Base-by-base conservation (phyloP, 1,140 invertebrate species). In the Cyclargus thomasi region DNA sequence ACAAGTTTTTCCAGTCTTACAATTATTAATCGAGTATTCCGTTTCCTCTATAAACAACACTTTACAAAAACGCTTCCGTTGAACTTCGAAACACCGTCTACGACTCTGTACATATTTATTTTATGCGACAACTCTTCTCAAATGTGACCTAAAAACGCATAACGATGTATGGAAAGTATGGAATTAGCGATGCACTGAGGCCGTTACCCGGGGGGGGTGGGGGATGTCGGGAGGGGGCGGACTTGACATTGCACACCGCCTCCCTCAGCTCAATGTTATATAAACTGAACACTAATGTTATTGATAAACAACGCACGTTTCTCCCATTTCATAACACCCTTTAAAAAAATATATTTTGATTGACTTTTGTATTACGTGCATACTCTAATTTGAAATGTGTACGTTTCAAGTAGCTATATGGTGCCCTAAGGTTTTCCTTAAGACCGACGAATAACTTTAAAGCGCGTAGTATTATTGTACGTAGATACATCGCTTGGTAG, bases 161-260 rank as follows among this genome's bases (percentile, higher is more conserved):
- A 66, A 29, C 69, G 64, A 65, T 70, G 63, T 55, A 66, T 39
- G 68, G 39, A 67, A 67, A 70, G 66, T 67, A 71, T 65, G 36
- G 63, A 70, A 70, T 71, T 74, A 71, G 72, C 64, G 36, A 67
- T 70, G 69, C 64, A 67, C 66, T 69, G 53, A n/a, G 65, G 63
- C 36, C 39, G 53, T 47, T 18, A 14, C 36, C 66, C 16, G 63
- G 62, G 35, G 65, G 64, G 64, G 65, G 21, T 21, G 57, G 64
- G 20, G 70, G 63, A 14, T 4, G 11, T 47, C 21, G 67, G 63
- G 67, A 59, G 67, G 70, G 69, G 70, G 65, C 76, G 78, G 67
- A 71, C 80, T 79, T 82, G 78, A 80, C 18, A 22, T 63, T 64
- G 64, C 71, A 74, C 76, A 73, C 74, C 29, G 23, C 63, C 29